Base-by-base conservation (phyloP, 2,113 vertebrate species). In the Calyptomena viridis region DNA sequence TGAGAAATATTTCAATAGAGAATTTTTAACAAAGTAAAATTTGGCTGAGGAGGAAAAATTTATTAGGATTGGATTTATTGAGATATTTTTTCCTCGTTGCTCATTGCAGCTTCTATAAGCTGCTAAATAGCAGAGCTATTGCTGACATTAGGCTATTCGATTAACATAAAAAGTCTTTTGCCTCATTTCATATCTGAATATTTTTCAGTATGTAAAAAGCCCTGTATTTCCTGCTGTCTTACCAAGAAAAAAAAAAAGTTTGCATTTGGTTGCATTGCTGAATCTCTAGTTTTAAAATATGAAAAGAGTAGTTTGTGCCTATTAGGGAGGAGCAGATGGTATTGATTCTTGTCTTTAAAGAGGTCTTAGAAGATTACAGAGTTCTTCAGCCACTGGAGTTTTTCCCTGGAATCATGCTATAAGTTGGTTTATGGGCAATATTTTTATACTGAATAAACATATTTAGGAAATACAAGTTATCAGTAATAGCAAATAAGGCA, bases 101-200 rank as follows among this genome's bases (percentile, higher is more conserved):
- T 74, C 12, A 1, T 20, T 27, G 10, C 30, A 35, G 9, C 18
- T 63, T 93, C 55, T 49, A 4, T 30, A 47, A 77, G 35, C 33
- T 76, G n/a, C 72, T 90, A 13, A 81, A 44, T 19, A 40, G 33
- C 35, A 73, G 40, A 85, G n/a, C 31, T 86, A 1, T 47, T 80
- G 88, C 72, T 74, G 63, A 30, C 16, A 74, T 81, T 55, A 67
- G 23, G 33, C 55, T 92, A 8, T 71, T 81, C 80, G n/a, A 62
- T 87, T 71, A 88, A 81, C 28, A 39, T 62, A 46, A 92, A 89
- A 94, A 69, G 16, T 10, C 5, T 81, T 88, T 90, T 92, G n/a
- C 59, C 11, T 80, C 39, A 49, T 77, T 86, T 92, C 14, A 25
- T 47, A 46, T 25, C 25, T 77, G 75, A 84, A 35, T 83, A 39